phyloP scores from a whole-genome alignment of 2,797 vertebrate genomes.

The Acanthiza pusilla region DNA sequence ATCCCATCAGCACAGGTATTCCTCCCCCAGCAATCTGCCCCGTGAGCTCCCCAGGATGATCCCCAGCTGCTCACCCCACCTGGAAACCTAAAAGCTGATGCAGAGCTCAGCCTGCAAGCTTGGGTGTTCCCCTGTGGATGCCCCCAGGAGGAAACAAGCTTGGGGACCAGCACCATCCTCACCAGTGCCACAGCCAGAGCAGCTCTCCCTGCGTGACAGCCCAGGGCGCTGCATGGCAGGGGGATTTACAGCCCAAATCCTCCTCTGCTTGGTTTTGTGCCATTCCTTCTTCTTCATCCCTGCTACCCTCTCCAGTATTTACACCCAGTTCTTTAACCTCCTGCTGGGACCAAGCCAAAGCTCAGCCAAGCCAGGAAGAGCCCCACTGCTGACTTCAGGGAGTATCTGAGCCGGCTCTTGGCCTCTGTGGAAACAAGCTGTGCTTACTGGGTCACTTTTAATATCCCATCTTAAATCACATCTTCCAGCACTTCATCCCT shows the following conservation, averaged over 20 bases:
- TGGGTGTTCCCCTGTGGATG: fast-evolving
- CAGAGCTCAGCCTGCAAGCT: neutral
- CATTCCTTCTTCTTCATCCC: neutral
- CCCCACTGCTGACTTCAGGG: neutral
- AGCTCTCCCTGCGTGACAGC: fast-evolving
- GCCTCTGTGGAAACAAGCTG: neutral
- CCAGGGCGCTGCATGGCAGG: neutral
- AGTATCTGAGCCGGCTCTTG: neutral
- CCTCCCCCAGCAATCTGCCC: neutral
- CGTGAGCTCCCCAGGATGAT: fast-evolving
- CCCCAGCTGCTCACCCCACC: neutral
- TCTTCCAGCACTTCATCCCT: constrained; percentile 19
- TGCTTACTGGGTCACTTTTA: neutral
- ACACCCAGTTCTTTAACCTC: neutral
- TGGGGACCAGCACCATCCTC: neutral
- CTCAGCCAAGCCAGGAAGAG: neutral
- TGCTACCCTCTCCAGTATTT: neutral
- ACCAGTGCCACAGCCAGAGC: neutral
- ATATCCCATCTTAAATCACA: constrained; percentile 14
- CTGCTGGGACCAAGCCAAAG: neutral
- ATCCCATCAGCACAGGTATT: neutral
- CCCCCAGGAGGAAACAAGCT: neutral
- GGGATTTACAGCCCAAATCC: neutral
- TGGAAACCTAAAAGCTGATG: neutral
- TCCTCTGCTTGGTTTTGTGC: neutral